Evolutionary conservation across 2,113 vertebrate genomes (phyloP).

Genomic region (Rutilus rutilus): DNA sequence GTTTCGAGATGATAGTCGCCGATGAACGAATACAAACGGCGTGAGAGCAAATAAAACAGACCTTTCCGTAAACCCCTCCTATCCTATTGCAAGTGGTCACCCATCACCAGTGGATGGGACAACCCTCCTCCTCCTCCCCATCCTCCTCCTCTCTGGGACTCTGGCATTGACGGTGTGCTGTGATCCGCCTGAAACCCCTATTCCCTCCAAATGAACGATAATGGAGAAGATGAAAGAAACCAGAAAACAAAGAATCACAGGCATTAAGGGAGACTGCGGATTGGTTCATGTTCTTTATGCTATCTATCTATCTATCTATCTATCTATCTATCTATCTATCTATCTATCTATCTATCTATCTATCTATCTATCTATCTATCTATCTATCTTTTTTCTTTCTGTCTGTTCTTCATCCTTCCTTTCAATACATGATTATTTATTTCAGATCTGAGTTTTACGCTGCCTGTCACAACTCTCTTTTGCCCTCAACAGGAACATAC

Average conservation of each 20-base stretch:
- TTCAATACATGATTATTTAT: too few relatives aligned
- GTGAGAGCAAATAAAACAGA: conserved; percentile 21
- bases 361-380: not conserved
- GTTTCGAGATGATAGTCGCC: conserved; percentile 7
- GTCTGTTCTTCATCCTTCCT: not conserved
- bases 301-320: not conserved
- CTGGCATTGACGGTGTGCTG: conserved; percentile 19
- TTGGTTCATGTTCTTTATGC: not conserved
- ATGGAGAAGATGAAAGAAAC: not conserved
- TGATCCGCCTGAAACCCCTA: not conserved
- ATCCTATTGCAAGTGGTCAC: conserved; percentile 44
- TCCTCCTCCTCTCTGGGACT: conserved; percentile 22
- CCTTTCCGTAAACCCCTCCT: conserved; percentile 40
- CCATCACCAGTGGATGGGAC: conserved; percentile 40
- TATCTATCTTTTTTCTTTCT: not conserved
- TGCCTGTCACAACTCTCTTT: too few relatives aligned
- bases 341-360: not conserved
- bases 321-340: not conserved
- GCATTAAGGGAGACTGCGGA: too few relatives aligned
- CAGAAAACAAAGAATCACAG: too few relatives aligned
- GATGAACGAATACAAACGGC: conserved; percentile 19
- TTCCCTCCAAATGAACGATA: not conserved
- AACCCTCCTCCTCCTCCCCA: conserved; percentile 4
- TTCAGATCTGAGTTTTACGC: too few relatives aligned
- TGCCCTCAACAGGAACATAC: too few relatives aligned